Evolutionary conservation across 1,140 invertebrate genomes (phyloP).

Genomic region (Drosophila novamexicana): DNA sequence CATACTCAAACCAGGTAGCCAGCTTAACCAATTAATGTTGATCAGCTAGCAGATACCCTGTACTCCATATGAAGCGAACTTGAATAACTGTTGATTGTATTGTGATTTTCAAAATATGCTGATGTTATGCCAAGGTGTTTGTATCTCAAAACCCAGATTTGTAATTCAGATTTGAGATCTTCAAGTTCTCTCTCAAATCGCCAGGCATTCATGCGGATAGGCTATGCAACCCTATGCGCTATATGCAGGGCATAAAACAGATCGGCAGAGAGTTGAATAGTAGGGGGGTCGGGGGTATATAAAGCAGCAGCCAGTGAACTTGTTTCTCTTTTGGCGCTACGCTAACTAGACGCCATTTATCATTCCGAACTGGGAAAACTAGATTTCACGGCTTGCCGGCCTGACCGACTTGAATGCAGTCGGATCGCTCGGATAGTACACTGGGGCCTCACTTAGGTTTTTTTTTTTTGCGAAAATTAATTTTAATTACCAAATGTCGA

Average conservation of each 20-base stretch:
- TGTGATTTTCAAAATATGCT: no score
- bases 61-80: background rate
- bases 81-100: background rate
- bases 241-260: slow-evolving; percentile 5
- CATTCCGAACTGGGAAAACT: slow-evolving; percentile 73
- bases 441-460: background rate
- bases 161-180: no score
- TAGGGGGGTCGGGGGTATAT: background rate
- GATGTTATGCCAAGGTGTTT: background rate
- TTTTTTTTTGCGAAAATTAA: slow-evolving; percentile 61
- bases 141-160: no score
- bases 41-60: background rate
- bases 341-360: slow-evolving; percentile 78
- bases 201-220: no score
- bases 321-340: slow-evolving; percentile 75
- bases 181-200: no score
- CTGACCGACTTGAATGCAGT: slow-evolving; percentile 46
- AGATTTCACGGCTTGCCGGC: slow-evolving; percentile 52
- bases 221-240: background rate
- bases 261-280: background rate
- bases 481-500: slow-evolving; percentile 70
- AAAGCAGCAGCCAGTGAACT: slow-evolving; percentile 56
- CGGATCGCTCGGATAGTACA: slow-evolving; percentile 14
- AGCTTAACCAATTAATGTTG: background rate
- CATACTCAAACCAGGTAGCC: slow-evolving; percentile 25